Evolutionary conservation across 2,113 vertebrate species (phyloP), one percentile per base, ranked within the genome.

Genomic region (Gulo gulo): DNA sequence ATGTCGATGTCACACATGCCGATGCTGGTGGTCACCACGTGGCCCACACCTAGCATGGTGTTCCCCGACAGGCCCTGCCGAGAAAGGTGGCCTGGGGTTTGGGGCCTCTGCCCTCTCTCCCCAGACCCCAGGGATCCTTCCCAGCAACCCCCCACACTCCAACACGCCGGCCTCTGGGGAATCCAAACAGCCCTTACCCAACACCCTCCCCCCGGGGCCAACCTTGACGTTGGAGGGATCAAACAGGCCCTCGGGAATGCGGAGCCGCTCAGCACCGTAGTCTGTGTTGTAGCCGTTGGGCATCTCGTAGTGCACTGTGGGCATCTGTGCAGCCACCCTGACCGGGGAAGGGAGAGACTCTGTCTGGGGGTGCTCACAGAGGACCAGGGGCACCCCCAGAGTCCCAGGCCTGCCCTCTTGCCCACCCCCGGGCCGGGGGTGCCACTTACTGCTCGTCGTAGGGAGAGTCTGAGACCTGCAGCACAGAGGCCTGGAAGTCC

Each of bases 1-100:
- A 99, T 99, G 95, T 99, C 99, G 4, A 99, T 99, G 97, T 99
- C 99, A 34, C 99, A 99, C 99, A 99, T 99, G 85, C 99, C 99
- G 0, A 99, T 99, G 93, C 99, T 99, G 67, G 98, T 99, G 31
- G 98, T 99, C 65, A 99, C 98, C 86, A 99, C 99, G 1, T 99
- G 99, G 21, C 99, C 99, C 14, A 99, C 99, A 0, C 99, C 99
- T 16, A 99, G 91, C 99, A 99, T 99, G 16, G 99, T 99, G 93
- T 99, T 99, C 16, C 99, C 99, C 0, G 99, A 99, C 50, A 99
- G 97, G 39, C 99, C 99, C 99, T 99, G 97, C 11, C 12, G 73
- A 92, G 74, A 88, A 50, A 95, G 80, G 52, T 2, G 39, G 83
- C 14, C 29, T 31, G 52, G 39, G 36, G 20, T 69, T 71, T n/a